Base-by-base conservation (phyloP, 2,113 vertebrate species). In the Pseudopodoces humilis region DNA sequence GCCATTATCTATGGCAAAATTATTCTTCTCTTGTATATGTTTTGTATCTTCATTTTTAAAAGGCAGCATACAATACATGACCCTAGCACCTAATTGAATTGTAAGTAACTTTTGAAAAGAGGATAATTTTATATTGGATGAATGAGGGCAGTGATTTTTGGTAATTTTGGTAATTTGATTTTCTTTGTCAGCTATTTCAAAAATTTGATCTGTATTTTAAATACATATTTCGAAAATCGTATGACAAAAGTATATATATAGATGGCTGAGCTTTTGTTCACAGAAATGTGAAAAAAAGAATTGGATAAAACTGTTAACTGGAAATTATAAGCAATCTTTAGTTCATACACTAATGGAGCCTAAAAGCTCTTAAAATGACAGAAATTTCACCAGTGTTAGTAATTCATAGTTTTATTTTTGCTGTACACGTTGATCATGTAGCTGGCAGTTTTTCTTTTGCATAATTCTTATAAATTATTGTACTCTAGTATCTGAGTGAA, bases 321-420 rank as follows among this genome's bases (percentile, higher is more conserved):
- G 92, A 96, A 96, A 94, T 94, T 47, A 82, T 93, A 95, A 97
- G 95, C 92, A 96, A 77, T 50, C 86, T 95, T 98, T 77, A 83
- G 46, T 95, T 93, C 77, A 93, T 94, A 96, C 44, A 77, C 47
- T 97, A 96, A 97, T 97, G 91, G 88, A 97, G 43, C 33, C 83
- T 96, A 85, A 97, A 97, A 97, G 80, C 89, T 96, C 96, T 97
- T 97, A 94, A 97, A 97, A 87, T 90, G 52, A 92, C 89, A 94
- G 87, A 88, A 68, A 86, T 94, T 91, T 79, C 79, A 86, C 59
- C 68, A 97, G 76, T 55, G 95, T 96, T 71, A 70, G 46, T 92
- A 75, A 97, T 96, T 96, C 65, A 28, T 86, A 75, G 64, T 33
- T 58, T 95, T 90, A 83, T 96, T 98, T 97, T 94, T 94, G 39